Conservation (phyloP, 2,888 invertebrate genomes). For the Pollenia angustigena region DNA sequence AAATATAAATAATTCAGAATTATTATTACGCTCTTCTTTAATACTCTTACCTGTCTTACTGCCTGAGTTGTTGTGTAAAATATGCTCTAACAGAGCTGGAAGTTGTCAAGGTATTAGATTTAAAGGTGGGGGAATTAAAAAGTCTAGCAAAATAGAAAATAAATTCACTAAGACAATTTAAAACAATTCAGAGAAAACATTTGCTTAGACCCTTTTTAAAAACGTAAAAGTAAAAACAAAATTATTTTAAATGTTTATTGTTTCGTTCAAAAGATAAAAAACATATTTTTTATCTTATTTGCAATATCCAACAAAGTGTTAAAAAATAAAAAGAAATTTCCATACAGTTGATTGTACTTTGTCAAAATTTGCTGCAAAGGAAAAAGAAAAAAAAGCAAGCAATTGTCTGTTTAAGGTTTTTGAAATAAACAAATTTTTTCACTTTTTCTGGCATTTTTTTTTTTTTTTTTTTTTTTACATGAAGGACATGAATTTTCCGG, state of each 20-base stretch:
- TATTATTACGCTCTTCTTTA: background rate
- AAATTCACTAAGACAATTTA: too few relatives aligned
- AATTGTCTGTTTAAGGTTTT: constrained; percentile 34
- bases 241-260: too few relatives aligned
- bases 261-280: too few relatives aligned
- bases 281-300: too few relatives aligned
- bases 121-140: too few relatives aligned
- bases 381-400: background rate
- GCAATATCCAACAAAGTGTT: background rate
- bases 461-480: background rate
- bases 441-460: background rate
- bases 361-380: background rate
- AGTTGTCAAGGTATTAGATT: too few relatives aligned
- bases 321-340: background rate
- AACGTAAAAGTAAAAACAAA: too few relatives aligned
- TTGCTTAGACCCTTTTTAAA: too few relatives aligned
- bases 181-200: too few relatives aligned
- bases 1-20: constrained; percentile 58
- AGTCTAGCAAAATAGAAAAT: too few relatives aligned
- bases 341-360: background rate
- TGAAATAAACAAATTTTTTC: background rate
- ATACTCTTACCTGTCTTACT: background rate
- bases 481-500: constrained; percentile 28
- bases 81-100: too few relatives aligned
- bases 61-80: too few relatives aligned